A percentile compares a stretch with the other conserved stretches of the same genome.
These are phyloP conservation scores for Patiria miniata DNA, from an alignment of 35 echinoderm and acorn worm genomes.

Conservation along the genomic window DNA sequence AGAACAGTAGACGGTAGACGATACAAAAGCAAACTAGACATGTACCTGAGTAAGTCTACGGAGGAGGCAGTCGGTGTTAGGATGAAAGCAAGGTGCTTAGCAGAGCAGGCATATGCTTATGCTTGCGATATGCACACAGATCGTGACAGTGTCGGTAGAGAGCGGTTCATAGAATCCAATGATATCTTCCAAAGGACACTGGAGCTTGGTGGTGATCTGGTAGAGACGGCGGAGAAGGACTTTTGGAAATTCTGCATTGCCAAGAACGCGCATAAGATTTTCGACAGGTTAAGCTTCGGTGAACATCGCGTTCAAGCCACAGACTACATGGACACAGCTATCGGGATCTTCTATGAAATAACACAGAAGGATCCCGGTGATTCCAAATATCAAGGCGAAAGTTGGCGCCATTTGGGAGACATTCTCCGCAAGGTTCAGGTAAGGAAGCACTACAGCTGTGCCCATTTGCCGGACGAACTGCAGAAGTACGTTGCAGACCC, in stretches of 20 bases:
- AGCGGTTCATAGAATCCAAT: neutral
- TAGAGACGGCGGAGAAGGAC: neutral
- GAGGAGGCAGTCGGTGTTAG: neutral
- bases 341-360: neutral
- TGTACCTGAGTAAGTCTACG: neutral
- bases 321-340: neutral
- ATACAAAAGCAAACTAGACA: neutral
- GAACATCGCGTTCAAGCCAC: neutral
- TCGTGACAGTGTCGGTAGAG: neutral
- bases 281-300: neutral
- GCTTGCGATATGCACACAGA: slow-evolving; percentile 14
- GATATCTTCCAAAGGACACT: neutral
- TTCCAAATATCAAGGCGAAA: neutral
- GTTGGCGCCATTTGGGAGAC: neutral
- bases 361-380: neutral
- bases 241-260: neutral
- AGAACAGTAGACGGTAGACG: neutral
- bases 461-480: neutral
- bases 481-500: neutral
- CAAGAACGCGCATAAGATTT: neutral
- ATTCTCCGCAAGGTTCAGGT: neutral
- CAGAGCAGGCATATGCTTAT: neutral
- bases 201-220: neutral
- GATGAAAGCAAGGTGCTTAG: slow-evolving; percentile 16
- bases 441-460: neutral